These are phyloP conservation scores for Cynocephalus volans DNA, from an alignment of 2,113 vertebrate species.

Conservation along the genomic window DNA sequence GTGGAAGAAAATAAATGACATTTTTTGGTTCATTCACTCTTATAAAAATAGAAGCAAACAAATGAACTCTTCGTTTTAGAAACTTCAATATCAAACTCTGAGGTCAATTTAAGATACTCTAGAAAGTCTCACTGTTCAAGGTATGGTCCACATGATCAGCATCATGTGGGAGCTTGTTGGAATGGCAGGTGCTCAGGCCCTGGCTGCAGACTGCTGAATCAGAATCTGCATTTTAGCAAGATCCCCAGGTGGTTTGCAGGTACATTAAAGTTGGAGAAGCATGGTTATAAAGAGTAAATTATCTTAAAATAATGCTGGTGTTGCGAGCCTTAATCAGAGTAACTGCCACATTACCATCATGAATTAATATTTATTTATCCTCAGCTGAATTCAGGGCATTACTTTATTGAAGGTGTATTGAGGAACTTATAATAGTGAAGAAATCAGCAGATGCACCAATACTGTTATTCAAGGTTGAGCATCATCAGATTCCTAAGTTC, in stretches of 20 bases:
- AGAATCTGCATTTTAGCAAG: not conserved
- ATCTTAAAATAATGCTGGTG: not conserved
- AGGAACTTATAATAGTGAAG: not conserved
- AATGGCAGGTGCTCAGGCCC: not conserved
- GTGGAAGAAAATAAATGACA: constrained; percentile 44
- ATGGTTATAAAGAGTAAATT: not conserved
- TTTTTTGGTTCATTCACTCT: constrained; percentile 63
- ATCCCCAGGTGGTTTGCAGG: not conserved
- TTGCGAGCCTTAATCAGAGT: constrained; percentile 6
- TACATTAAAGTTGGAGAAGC: not conserved
- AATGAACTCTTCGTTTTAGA: constrained; percentile 41
- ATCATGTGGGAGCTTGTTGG: no score
- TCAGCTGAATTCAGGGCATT: not conserved
- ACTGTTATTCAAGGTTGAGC: not conserved
- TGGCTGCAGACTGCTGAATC: not conserved
- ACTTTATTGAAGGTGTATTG: not conserved
- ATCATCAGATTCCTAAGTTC: not conserved
- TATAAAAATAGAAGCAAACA: constrained; percentile 72
- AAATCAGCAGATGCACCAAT: not conserved
- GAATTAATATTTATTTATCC: not conserved
- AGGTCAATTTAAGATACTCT: not conserved
- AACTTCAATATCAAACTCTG: not conserved
- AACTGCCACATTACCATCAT: not conserved
- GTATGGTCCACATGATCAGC: fast-evolving
- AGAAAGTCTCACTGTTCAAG: not conserved